Base-by-base conservation (phyloP, 2,113 vertebrate genomes). In the Nothocercus julius region DNA sequence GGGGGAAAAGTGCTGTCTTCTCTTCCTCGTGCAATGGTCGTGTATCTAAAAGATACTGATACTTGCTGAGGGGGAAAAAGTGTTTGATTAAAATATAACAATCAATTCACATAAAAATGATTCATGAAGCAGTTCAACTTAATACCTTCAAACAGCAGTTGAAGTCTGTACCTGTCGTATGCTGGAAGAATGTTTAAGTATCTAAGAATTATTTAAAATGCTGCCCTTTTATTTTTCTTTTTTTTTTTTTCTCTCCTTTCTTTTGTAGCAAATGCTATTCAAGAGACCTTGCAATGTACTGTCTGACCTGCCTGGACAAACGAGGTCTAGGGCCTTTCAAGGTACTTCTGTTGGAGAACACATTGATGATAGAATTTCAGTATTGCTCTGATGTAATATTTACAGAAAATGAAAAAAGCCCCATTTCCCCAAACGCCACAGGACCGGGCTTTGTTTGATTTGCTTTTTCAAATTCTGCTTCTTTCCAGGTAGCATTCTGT, bases 301-400 rank as follows among this genome's bases (percentile, higher is more conserved):
- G 76, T 24, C 21, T 36, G 66, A 82, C 45, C 19, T 42, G 7
- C 53, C 6, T 9, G 16, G 73, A 34, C 20, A 58, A 82, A 54
- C 30, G 42, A 66, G 42, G 59, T 49, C 32, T 34, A 11, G 1
- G 2, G 8, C 70, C 28, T 44, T 64, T 36, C 51, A 18, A 24
- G 79, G 11, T 83, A 8, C 75, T 91, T 61, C 42, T 77, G 47
- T 53, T 32, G 51, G 7, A 77, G 40, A 72, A 25, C 34, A 85
- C 17, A 59, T 20, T 0, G 1, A 13, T 51, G 7, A 30, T 47
- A 81, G 21, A 91, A 85, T 22, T 77, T n/a, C 82, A 61, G 0
- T 78, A 58, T 85, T 81, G 72, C 79, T 88, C 75, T 83, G 76
- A 88, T 88, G 58, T 30, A 82, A 9, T 91, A 63, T 77, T 85